Evolutionary conservation across 2,888 invertebrate genomes (phyloP), one percentile per base, ranked within the genome.

Genomic region (Phyto melanocephala): DNA sequence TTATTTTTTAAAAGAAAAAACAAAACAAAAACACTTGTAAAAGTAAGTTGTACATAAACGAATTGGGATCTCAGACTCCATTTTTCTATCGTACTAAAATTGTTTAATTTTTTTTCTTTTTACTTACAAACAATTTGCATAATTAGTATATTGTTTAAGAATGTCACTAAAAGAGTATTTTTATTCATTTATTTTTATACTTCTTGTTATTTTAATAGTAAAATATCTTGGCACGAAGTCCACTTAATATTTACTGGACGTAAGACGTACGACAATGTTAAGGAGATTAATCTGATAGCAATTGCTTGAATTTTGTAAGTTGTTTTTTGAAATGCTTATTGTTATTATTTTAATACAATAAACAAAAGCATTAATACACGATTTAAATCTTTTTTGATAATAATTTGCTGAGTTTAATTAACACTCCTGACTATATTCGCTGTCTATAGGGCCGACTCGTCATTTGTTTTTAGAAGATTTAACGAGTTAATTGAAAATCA

Each of bases 41-140:
- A n/a, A 37, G 13, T 63, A 45, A 1, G 28, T 28, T 28, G 4
- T 28, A 28, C 28, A 28, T 28, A 28, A 28, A 28, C 6, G 6
- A 5, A 28, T 28, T 28, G 28, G 28, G 28, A 3, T 28, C 28
- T 6, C 3, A 28, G 6, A 28, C 28, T 5, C 28, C 40, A 42
- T 42, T 28, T 28, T 40, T 20, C 56, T 52, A 37, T 50, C 6
- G 6, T 2, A 74, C 70, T 74, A 50, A 71, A 80, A 75, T 80
- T 80, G 80, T 75, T 68, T 80, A 80, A 83, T 83, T 83, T 80
- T 83, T 71, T 70, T 83, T 80, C 80, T 72, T 71, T 80, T 72
- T 76, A 83, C 56, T 83, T 72, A 63, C 79, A 83, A 80, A 78
- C 83, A 84, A 84, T 85, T 85, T 85, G 79, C 83, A 85, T 85